Evolutionary conservation across 2,888 invertebrate species (phyloP).

Genomic region (Raillietiella orientalis): DNA sequence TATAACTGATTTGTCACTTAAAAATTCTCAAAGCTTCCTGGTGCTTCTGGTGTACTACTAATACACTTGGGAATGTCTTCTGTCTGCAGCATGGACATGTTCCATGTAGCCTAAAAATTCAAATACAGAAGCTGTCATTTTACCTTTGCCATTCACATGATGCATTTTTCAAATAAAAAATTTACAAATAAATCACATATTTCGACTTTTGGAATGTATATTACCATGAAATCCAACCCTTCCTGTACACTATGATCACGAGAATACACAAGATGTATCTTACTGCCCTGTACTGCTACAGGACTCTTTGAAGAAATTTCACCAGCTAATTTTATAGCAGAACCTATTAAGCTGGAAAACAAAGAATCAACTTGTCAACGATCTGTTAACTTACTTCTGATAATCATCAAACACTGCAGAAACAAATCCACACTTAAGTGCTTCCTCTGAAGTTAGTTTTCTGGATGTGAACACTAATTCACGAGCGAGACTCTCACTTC

Average conservation of each 20-base stretch:
- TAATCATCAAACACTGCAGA: conserved; percentile 31
- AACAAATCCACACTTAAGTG: conserved; percentile 45
- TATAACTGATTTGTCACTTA: too few species aligned
- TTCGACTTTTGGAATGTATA: not conserved
- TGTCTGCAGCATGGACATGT: conserved; percentile 59
- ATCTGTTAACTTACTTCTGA: not conserved
- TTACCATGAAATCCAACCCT: conserved; percentile 59
- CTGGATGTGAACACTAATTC: conserved; percentile 67
- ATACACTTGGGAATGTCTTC: conserved; percentile 48
- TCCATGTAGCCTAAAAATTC: conserved; percentile 30
- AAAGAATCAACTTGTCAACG: conserved; percentile 8
- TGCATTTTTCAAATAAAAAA: too few species aligned
- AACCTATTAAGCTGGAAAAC: conserved; percentile 25
- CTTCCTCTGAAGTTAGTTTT: conserved; percentile 45
- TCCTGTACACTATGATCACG: conserved; percentile 57
- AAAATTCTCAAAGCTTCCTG: too few species aligned
- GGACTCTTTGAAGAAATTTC: conserved; percentile 64
- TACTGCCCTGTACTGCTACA: conserved; percentile 72
- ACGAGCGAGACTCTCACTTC: conserved; percentile 49
- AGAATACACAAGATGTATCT: conserved; percentile 47
- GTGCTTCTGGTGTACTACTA: conserved; percentile 11
- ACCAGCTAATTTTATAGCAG: conserved; percentile 36
- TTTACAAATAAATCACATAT: too few species aligned
- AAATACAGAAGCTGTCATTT: not conserved
- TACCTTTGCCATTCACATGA: too few species aligned